phyloP scores from a whole-genome alignment of 2,888 invertebrate genomes.

The Allophyes oxyacanthae region DNA sequence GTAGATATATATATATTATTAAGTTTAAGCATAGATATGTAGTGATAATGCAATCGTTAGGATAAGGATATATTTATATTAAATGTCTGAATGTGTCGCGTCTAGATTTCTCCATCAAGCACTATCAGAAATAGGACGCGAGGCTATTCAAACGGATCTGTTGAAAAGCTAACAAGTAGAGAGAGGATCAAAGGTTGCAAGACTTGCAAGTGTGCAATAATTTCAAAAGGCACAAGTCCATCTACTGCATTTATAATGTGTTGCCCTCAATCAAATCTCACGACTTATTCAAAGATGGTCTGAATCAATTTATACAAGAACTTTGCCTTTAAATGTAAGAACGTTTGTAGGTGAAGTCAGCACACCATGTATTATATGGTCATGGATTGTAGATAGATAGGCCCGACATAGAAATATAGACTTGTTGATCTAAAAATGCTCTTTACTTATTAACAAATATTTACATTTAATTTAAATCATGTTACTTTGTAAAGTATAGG shows the following conservation, averaged over 20 bases:
- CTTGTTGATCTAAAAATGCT: no score
- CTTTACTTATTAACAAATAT: no score
- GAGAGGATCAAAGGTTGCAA: background rate
- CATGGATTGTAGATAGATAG: no score
- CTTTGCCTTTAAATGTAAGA: background rate
- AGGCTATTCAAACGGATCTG: background rate
- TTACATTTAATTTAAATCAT: no score
- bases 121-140: conserved; percentile 7
- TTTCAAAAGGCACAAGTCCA: conserved; percentile 34
- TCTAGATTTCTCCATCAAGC: conserved; percentile 5
- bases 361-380: no score
- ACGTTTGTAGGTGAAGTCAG: background rate
- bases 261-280: conserved; percentile 37
- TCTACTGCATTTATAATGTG: conserved; percentile 20
- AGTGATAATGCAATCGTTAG: no score
- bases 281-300: conserved; percentile 19
- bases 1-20: no score
- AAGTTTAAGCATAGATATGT: no score
- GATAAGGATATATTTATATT: no score
- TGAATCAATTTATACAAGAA: conserved; percentile 1
- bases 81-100: background rate
- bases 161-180: no score
- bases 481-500: no score
- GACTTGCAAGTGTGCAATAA: conserved; percentile 8
- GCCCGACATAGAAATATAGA: no score